These are phyloP conservation scores for Holothuria scabra DNA, from an alignment of 53 echinoderm and acorn worm genomes.

Conservation along the genomic window DNA sequence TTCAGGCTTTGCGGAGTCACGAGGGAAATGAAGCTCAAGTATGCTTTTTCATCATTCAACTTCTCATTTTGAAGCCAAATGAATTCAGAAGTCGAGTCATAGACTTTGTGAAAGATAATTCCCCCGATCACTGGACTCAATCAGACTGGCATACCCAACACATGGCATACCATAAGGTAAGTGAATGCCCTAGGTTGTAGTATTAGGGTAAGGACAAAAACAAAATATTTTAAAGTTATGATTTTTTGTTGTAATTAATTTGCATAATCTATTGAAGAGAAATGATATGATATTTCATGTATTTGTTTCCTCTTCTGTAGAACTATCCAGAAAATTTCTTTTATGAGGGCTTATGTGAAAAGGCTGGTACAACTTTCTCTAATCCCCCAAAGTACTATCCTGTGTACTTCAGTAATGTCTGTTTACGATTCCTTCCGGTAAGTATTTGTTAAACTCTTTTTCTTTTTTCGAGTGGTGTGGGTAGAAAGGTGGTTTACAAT, in stretches of 20 bases:
- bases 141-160: conserved; percentile 93
- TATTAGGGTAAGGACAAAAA: neutral
- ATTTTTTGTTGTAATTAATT: no score
- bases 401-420: conserved; percentile 98
- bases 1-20: conserved; percentile 85
- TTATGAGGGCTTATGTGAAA: conserved; percentile 89
- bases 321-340: conserved; percentile 97
- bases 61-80: conserved; percentile 86
- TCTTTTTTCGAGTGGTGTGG: neutral
- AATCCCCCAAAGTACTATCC: conserved; percentile 84
- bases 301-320: conserved; percentile 28
- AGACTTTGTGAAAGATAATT: conserved; percentile 90
- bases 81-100: conserved; percentile 91
- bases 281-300: neutral
- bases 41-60: conserved; percentile 97
- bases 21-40: conserved; percentile 98
- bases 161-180: conserved; percentile 88
- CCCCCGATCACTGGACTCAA: conserved; percentile 94
- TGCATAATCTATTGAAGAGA: no score
- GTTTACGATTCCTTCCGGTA: conserved; percentile 94
- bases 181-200: neutral
- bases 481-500: no score
- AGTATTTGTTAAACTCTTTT: conserved; percentile 41
- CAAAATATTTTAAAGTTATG: neutral
- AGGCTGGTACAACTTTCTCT: conserved; percentile 73